Evolutionary conservation across 1,140 invertebrate species (phyloP).

Genomic region (Drosophila albomicans): DNA sequence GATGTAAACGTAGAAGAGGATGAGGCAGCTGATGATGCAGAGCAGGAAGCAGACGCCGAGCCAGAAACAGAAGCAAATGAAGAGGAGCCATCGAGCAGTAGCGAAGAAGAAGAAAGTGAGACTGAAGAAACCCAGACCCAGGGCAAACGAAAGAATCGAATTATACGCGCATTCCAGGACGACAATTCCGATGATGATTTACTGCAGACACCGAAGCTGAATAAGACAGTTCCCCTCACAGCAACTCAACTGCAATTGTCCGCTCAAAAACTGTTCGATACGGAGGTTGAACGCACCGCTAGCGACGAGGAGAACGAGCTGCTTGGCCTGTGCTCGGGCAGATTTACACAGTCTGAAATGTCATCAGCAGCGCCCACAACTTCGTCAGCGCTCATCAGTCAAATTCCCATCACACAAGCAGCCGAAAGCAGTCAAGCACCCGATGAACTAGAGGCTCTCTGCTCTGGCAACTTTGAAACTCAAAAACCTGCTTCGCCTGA

Average conservation of each 20-base stretch:
- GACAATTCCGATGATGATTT: conserved; percentile 77
- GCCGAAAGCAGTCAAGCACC: conserved; percentile 32
- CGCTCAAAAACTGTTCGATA: conserved; percentile 70
- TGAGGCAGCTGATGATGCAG: conserved; percentile 37
- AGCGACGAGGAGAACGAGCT: conserved; percentile 86
- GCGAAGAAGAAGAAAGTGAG: conserved; percentile 43
- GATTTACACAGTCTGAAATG: conserved; percentile 78
- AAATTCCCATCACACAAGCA: conserved; percentile 73
- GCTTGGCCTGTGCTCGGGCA: conserved; percentile 86
- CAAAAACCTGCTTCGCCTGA: conserved; percentile 11
- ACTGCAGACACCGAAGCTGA: conserved; percentile 71
- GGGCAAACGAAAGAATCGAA: conserved; percentile 62
- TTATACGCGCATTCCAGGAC: conserved; percentile 75
- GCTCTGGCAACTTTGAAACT: conserved; percentile 70
- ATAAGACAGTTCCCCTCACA: conserved; percentile 69
- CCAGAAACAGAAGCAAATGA: conserved; percentile 54
- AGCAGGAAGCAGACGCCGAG: conserved; percentile 28
- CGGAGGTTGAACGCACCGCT: conserved; percentile 64
- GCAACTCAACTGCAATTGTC: conserved; percentile 55
- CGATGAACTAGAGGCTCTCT: conserved; percentile 61
- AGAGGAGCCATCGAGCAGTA: conserved; percentile 49
- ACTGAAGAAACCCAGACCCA: conserved; percentile 7
- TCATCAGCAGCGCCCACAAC: conserved; percentile 38
- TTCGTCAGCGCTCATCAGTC: conserved; percentile 61
- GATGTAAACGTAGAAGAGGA: conserved; percentile 68